Conservation (phyloP, 2,888 invertebrate species). For the Meteorus colon region DNA sequence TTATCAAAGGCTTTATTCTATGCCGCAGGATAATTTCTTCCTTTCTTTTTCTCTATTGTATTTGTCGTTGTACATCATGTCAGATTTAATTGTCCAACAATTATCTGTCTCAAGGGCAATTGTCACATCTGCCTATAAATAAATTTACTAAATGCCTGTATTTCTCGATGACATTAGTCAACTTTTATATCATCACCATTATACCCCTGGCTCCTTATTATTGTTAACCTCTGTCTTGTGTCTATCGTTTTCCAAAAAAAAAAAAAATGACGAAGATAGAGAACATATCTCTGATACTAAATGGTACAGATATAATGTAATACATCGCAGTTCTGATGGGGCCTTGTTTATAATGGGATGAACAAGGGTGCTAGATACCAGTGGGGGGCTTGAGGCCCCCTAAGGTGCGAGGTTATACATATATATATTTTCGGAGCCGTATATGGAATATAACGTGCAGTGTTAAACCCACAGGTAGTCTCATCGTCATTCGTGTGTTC, state of each 20-base stretch:
- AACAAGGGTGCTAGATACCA: slow-evolving; percentile 73
- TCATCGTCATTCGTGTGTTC: slow-evolving; percentile 67
- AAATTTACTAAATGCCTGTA: no score
- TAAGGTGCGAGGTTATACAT: slow-evolving; percentile 65
- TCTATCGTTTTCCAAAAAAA: not conserved
- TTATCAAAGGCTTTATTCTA: no score
- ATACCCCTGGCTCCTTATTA: no score
- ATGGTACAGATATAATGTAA: slow-evolving; percentile 59
- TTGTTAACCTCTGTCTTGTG: no score
- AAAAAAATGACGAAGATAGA: slow-evolving; percentile 7
- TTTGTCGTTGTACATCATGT: no score
- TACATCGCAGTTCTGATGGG: slow-evolving; percentile 65
- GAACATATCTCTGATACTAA: slow-evolving; percentile 37
- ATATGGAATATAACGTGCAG: slow-evolving; percentile 58
- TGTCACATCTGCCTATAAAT: no score
- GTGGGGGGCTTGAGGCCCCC: slow-evolving; percentile 69
- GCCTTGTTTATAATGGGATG: slow-evolving; percentile 72
- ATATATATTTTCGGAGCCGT: slow-evolving; percentile 56
- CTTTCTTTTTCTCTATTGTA: no score
- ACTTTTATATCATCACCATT: no score
- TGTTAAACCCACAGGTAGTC: slow-evolving; percentile 68
- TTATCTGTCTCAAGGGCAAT: no score
- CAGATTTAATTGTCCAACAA: no score
- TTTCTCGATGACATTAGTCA: no score
- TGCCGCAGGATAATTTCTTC: no score